Conservation (phyloP, 2,888 invertebrate species). For the Heliconius ethilla region DNA sequence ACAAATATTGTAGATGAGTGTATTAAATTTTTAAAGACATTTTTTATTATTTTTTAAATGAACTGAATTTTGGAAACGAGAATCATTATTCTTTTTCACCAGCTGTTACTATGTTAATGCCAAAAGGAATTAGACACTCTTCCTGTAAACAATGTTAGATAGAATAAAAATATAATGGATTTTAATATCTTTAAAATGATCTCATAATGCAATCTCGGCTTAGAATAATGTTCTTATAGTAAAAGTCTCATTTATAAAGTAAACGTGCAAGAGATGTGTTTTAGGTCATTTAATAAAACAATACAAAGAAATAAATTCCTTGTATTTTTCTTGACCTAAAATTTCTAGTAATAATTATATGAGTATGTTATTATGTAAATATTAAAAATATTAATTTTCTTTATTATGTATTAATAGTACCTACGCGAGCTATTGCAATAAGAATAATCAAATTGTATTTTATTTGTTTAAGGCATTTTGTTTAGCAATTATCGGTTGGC, state of each 20-base stretch:
- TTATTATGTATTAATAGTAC: conserved; percentile 32
- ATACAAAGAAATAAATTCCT: conserved; percentile 19
- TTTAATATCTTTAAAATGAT: conserved; percentile 60
- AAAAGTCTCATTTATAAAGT: conserved; percentile 39
- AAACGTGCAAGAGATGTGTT: conserved; percentile 56
- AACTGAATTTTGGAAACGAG: neutral
- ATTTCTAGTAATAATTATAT: conserved; percentile 33
- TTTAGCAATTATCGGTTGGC: conserved; percentile 52
- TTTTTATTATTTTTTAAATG: neutral
- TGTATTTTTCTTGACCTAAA: conserved; percentile 31
- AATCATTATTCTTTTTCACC: conserved; percentile 34
- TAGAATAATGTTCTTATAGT: conserved; percentile 49
- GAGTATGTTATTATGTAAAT: conserved; percentile 36
- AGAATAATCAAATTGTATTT: conserved; percentile 26
- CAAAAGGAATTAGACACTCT: conserved; percentile 49
- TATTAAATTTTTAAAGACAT: neutral
- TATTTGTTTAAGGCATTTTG: conserved; percentile 31
- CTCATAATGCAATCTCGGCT: conserved; percentile 67
- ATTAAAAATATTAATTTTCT: conserved; percentile 25
- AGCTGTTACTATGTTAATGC: conserved; percentile 66
- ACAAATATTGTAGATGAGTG: neutral
- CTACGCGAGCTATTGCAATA: conserved; percentile 27
- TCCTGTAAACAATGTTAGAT: conserved; percentile 44
- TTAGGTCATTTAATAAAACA: conserved; percentile 31
- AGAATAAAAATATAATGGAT: conserved; percentile 43